Evolutionary conservation across 2,797 vertebrate species (phyloP).

Genomic region (Echeneis naucrates): DNA sequence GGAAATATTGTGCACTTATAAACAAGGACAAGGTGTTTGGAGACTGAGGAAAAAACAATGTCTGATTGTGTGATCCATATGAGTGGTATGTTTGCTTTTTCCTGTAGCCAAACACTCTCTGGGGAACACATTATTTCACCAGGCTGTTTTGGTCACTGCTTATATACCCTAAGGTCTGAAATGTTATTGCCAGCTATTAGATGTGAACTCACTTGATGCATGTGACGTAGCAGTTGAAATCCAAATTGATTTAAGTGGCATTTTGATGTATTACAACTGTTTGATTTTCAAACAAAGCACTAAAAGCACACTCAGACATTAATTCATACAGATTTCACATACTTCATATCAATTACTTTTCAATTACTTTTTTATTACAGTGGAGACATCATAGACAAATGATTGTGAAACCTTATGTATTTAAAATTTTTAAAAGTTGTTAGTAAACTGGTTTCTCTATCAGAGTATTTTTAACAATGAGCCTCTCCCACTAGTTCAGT

Average conservation of each 20-base stretch:
- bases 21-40: constrained; percentile 42
- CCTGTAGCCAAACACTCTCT: constrained; percentile 31
- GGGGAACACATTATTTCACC: constrained; percentile 11
- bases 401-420: background rate
- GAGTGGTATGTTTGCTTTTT: constrained; percentile 38
- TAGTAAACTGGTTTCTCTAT: constrained; percentile 17
- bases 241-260: background rate
- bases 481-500: background rate
- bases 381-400: constrained; percentile 9
- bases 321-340: background rate
- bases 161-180: background rate
- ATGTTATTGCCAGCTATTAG: background rate
- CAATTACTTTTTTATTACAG: no score
- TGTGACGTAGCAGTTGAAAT: background rate
- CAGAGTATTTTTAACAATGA: constrained; percentile 8
- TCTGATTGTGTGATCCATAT: constrained; percentile 20
- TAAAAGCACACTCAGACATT: constrained; percentile 3
- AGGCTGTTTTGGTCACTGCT: constrained; percentile 2
- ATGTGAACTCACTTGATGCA: constrained; percentile 8
- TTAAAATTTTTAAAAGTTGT: background rate
- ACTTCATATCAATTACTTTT: background rate
- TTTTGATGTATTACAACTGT: constrained; percentile 1
- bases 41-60: constrained; percentile 48
- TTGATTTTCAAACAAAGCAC: constrained; percentile 3
- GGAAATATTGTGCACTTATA: constrained; percentile 40